These are phyloP conservation scores for Phoxinus phoxinus DNA, from an alignment of 2,113 vertebrate species.

Conservation along the genomic window DNA sequence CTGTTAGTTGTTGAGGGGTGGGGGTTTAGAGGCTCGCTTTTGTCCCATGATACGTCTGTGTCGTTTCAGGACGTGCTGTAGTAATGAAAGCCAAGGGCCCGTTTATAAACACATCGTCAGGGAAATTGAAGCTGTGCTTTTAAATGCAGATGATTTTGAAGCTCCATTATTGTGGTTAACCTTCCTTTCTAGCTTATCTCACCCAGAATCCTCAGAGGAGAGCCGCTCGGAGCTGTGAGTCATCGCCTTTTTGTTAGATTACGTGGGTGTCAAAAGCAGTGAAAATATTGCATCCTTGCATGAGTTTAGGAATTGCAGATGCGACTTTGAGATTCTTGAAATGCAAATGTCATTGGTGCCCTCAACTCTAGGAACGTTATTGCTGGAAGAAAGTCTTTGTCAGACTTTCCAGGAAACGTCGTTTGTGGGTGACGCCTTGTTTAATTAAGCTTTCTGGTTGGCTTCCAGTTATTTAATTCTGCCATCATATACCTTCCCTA, in stretches of 20 bases:
- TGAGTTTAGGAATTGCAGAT: slow-evolving; percentile 22
- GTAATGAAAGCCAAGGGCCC: slow-evolving; percentile 28
- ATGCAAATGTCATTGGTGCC: slow-evolving; percentile 35
- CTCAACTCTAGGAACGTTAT: not conserved
- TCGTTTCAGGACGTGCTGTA: slow-evolving; percentile 25
- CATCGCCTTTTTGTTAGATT: slow-evolving; percentile 35
- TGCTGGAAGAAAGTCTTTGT: not conserved
- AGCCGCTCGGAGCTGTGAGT: slow-evolving; percentile 16
- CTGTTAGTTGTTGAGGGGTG: slow-evolving; percentile 35
- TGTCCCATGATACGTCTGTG: slow-evolving; percentile 31
- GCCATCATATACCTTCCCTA: not conserved
- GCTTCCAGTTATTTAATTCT: not conserved
- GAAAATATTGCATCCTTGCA: slow-evolving; percentile 24
- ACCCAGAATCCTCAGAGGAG: slow-evolving; percentile 19
- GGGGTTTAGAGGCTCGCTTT: slow-evolving; percentile 11
- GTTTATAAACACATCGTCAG: not conserved
- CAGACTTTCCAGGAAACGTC: not conserved
- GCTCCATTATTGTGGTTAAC: slow-evolving; percentile 20
- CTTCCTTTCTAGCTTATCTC: slow-evolving; percentile 20
- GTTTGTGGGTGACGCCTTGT: not conserved
- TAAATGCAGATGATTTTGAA: slow-evolving; percentile 25
- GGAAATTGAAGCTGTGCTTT: not conserved
- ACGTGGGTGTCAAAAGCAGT: slow-evolving; percentile 17
- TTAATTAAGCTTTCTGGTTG: slow-evolving; percentile 2
- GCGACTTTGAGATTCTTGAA: slow-evolving; percentile 24